These are phyloP conservation scores for Sebastes schlegelii DNA, from an alignment of 2,113 vertebrate genomes.

Conservation along the genomic window DNA sequence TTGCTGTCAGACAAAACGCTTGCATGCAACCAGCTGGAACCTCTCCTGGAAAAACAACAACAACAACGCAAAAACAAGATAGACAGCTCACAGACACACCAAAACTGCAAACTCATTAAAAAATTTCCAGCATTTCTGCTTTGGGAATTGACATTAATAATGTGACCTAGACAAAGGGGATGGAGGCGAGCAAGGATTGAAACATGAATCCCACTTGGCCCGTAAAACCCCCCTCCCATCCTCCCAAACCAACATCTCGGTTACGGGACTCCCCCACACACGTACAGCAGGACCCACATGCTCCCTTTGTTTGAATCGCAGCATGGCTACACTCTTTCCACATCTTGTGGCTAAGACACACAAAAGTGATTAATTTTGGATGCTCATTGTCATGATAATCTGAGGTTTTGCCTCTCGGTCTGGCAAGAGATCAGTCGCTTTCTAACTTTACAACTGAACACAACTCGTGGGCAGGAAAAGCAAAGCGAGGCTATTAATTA, in stretches of 20 bases:
- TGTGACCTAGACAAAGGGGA: slow-evolving; percentile 62
- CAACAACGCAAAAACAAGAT: background rate
- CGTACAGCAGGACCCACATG: slow-evolving; percentile 64
- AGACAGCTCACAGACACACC: background rate
- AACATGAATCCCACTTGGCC: slow-evolving; percentile 74
- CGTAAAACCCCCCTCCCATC: slow-evolving; percentile 58
- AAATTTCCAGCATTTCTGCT: slow-evolving; percentile 43
- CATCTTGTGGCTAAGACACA: slow-evolving; percentile 44
- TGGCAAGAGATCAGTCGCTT: slow-evolving; percentile 56
- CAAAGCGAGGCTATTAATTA: slow-evolving; percentile 35
- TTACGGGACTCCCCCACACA: slow-evolving; percentile 57
- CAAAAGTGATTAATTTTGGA: slow-evolving; percentile 62
- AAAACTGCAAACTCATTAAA: slow-evolving; percentile 21
- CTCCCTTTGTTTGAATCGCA: slow-evolving; percentile 71
- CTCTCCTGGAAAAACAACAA: background rate
- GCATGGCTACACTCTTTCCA: slow-evolving; percentile 56
- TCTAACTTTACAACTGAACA: slow-evolving; percentile 43
- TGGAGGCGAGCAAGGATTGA: slow-evolving; percentile 54
- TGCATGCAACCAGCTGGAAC: slow-evolving; percentile 16
- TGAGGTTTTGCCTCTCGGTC: slow-evolving; percentile 41
- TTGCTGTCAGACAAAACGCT: slow-evolving; percentile 34
- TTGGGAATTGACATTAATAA: slow-evolving; percentile 60
- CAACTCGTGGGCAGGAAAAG: slow-evolving; percentile 28
- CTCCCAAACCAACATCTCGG: slow-evolving; percentile 59
- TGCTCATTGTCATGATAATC: slow-evolving; percentile 71